Evolutionary conservation across 92 coral and sea anemone genomes (phyloP), one percentile per base, ranked within the genome.

Genomic region (Umimayanthus chanpuru): DNA sequence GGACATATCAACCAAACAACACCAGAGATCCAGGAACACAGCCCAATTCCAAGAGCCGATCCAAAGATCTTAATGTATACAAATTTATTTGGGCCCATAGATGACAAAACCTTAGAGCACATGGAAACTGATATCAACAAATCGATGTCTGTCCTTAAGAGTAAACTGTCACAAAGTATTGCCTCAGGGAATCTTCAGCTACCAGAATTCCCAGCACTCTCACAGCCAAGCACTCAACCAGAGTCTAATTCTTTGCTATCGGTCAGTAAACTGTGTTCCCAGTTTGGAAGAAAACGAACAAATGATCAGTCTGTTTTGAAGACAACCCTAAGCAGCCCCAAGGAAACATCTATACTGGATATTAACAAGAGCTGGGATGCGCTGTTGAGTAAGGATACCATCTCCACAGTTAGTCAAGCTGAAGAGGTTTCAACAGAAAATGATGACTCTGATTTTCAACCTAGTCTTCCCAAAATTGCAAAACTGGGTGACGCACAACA

Each of bases 251-350:
- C 50, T 23, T 75, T 50, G 30, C 40, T 75, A 41, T 9, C 79
- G 20, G 64, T 83, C 43, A 83, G 87, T 44, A 83, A 83, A 41
- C 79, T 70, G 29, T 83, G 87, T 36, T 83, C 87, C 65, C 87
- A 83, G 43, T 83, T 83, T 71, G 87, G 87, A 30, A 83, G 87
- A 29, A 83, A 83, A 71, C 77, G 79, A 83, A 28, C 78, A 83
- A 49, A 16, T 68, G 77, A 68, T 15, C 78, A 83, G 14, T 77
- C 28, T 15, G 36, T 29, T 83, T 47, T 20, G 43, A 82, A 82
- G 86, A 38, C 77, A 73, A 73, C 77, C 44, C 21, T 8, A 40
- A 40, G 28, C 77, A 73, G 44, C 8, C 36, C 77, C 23, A 36
- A 73, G 21, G 77, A 82, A 41, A 41, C 76, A 29, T 82, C 86